These are phyloP conservation scores for Apis cerana DNA, from an alignment of 1,140 invertebrate genomes.

Conservation along the genomic window DNA sequence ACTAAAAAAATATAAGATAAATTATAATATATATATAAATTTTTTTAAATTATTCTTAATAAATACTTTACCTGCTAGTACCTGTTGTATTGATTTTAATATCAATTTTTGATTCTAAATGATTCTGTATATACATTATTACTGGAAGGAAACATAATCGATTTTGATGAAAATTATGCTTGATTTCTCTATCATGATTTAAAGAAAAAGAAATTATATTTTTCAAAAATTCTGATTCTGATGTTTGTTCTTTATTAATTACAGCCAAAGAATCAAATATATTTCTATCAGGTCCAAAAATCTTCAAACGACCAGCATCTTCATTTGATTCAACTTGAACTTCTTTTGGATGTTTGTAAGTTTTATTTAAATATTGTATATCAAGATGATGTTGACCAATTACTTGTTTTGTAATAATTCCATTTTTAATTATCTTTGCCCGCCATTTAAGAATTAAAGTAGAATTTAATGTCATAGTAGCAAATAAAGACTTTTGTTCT, in stretches of 20 bases:
- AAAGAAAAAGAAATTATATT: conserved; percentile 75
- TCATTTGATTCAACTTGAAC: conserved; percentile 66
- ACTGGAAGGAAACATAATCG: conserved; percentile 76
- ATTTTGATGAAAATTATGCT: conserved; percentile 74
- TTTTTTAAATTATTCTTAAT: not conserved
- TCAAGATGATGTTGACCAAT: conserved; percentile 79
- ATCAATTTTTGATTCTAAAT: conserved; percentile 69
- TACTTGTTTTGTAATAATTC: conserved; percentile 65
- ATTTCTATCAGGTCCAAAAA: conserved; percentile 79
- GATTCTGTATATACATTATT: conserved; percentile 76
- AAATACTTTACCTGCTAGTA: conserved; percentile 74
- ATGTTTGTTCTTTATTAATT: conserved; percentile 65
- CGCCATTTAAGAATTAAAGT: conserved; percentile 75
- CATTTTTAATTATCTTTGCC: conserved; percentile 73
- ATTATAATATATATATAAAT: not conserved
- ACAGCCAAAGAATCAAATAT: conserved; percentile 59
- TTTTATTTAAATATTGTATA: conserved; percentile 73
- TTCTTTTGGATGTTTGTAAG: conserved; percentile 75
- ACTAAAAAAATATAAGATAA: conserved; percentile 65
- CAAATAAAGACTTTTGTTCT: conserved; percentile 39
- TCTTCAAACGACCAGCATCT: conserved; percentile 73
- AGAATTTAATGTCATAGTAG: conserved; percentile 70
- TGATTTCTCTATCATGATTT: conserved; percentile 67
- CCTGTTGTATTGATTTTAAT: conserved; percentile 77
- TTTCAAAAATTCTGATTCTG: conserved; percentile 69